A percentile compares a stretch with the other conserved stretches of the same genome.
phyloP scores from a whole-genome alignment of 2,888 invertebrate species.

The Lepetodrilus schrolli region DNA sequence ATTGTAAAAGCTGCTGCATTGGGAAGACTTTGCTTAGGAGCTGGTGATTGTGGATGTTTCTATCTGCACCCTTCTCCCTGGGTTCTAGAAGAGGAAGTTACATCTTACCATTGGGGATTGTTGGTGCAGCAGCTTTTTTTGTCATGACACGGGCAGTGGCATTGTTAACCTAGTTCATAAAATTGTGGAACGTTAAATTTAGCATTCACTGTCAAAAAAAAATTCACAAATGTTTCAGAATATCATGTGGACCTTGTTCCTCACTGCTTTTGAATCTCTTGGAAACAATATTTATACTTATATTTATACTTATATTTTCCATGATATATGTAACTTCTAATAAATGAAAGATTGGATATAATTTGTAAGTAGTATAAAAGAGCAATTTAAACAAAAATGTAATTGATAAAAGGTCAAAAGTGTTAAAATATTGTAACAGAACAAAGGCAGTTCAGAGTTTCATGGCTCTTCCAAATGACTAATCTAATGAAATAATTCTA shows the following conservation, averaged over 20 bases:
- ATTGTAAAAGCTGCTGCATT: constrained; percentile 20
- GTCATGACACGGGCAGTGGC: constrained; percentile 99
- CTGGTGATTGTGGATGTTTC: constrained; percentile 1
- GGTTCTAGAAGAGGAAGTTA: background rate
- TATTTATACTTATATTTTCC: background rate
- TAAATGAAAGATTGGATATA: background rate
- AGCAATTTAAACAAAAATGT: too few species aligned
- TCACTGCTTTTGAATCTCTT: background rate
- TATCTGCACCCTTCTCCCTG: constrained; percentile 17
- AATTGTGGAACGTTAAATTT: constrained; percentile 37
- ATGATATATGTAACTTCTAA: background rate
- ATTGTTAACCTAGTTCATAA: constrained; percentile 91
- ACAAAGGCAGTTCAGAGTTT: background rate
- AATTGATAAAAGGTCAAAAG: background rate
- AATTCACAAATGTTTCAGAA: constrained; percentile 18
- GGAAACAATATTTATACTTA: background rate
- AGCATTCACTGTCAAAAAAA: background rate
- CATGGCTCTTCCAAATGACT: constrained; percentile 24
- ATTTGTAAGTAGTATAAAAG: too few species aligned
- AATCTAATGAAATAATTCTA: background rate
- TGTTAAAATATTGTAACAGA: background rate
- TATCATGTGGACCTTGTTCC: constrained; percentile 26
- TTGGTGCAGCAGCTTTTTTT: constrained; percentile 82
- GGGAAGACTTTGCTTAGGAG: too few species aligned
- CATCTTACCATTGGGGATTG: constrained; percentile 71